Evolutionary conservation across 2,888 invertebrate genomes (phyloP).

Genomic region (Zygaena filipendulae): DNA sequence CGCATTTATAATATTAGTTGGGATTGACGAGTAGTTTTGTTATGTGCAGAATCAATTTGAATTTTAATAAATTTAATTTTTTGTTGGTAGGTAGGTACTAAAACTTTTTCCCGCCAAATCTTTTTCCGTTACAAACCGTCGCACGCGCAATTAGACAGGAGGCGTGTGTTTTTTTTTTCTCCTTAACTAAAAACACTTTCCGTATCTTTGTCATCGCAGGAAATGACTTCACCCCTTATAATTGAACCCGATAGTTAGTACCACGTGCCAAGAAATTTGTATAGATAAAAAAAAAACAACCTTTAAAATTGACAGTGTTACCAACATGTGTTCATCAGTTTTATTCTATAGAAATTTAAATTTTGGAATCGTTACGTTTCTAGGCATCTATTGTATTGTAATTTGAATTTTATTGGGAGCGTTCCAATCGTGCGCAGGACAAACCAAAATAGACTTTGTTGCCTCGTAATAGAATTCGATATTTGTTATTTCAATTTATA

Average conservation of each 20-base stretch:
- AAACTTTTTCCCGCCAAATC: conserved; percentile 26
- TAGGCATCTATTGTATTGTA: background rate
- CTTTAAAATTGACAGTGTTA: conserved; percentile 20
- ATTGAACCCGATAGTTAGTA: conserved; percentile 28
- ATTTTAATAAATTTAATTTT: too few relatives aligned
- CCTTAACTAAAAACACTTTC: conserved; percentile 25
- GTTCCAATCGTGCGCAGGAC: too few relatives aligned
- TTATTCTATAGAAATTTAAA: conserved; percentile 1
- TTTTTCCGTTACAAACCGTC: conserved; percentile 24
- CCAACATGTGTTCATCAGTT: conserved; percentile 25
- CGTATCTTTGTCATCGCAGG: conserved; percentile 58
- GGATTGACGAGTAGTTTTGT: too few relatives aligned
- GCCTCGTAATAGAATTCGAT: too few relatives aligned
- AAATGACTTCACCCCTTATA: conserved; percentile 51
- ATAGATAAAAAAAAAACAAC: conserved; percentile 23
- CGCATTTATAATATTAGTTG: too few relatives aligned
- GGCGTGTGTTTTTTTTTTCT: conserved; percentile 19
- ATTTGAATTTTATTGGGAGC: background rate
- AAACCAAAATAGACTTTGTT: too few relatives aligned
- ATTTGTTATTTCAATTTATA: too few relatives aligned
- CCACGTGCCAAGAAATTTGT: conserved; percentile 37
- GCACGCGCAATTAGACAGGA: conserved; percentile 22
- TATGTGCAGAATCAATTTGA: too few relatives aligned
- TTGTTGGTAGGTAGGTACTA: background rate
- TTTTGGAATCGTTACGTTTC: too few relatives aligned